Percentiles rank a stretch among this genome's conserved stretches.
Evolutionary conservation across 2,797 vertebrate genomes (phyloP).

Genomic region (Furcifer pardalis): DNA sequence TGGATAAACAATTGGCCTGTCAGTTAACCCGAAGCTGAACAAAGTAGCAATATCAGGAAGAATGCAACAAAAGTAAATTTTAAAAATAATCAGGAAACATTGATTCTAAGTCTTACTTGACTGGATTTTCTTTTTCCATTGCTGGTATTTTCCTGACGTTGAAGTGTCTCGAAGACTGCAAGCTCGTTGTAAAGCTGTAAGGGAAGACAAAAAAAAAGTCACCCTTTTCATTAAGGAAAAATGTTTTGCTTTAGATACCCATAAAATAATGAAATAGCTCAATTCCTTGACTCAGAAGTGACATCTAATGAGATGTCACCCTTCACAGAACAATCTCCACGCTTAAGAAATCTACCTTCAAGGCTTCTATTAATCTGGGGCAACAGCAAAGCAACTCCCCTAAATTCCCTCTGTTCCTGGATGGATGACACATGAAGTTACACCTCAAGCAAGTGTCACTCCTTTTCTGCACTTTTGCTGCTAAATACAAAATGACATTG

Average conservation of each 20-base stretch:
- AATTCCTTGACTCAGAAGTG: not conserved
- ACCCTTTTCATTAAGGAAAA: not conserved
- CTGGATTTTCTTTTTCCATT: slow-evolving; percentile 76
- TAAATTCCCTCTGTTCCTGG: not conserved
- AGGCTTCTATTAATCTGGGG: not conserved
- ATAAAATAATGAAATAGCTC: not conserved
- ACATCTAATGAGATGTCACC: no score
- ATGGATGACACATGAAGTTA: not conserved
- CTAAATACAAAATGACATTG: not conserved
- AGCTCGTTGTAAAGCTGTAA: slow-evolving; percentile 69
- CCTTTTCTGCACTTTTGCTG: not conserved
- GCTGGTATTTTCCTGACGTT: slow-evolving; percentile 65
- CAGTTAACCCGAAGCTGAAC: not conserved
- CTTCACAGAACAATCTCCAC: not conserved
- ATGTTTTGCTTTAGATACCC: not conserved
- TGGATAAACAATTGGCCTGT: no score
- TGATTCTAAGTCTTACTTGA: slow-evolving; percentile 68
- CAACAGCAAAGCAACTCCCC: not conserved
- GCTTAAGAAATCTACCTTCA: not conserved
- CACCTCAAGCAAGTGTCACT: no score
- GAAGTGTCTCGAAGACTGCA: slow-evolving; percentile 64
- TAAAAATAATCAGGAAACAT: not conserved
- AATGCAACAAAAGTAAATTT: not conserved
- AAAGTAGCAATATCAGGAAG: not conserved
- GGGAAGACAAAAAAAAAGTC: slow-evolving; percentile 1